A percentile compares a stretch with the other conserved stretches of the same genome.
Evolutionary conservation across 1,140 invertebrate species (phyloP).

Genomic region (Argopecten irradians): DNA sequence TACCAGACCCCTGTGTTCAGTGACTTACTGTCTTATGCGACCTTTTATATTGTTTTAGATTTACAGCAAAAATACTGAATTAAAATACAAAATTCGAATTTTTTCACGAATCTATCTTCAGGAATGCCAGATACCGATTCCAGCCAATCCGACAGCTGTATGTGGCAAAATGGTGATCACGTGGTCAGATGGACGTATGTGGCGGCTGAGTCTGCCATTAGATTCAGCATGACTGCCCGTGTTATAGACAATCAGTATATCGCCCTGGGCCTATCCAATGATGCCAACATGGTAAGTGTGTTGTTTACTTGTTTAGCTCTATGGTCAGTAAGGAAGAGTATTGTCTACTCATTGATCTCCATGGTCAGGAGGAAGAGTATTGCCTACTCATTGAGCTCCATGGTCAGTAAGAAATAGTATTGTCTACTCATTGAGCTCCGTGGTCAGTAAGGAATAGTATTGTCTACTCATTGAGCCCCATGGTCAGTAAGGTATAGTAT

Average conservation of each 20-base stretch:
- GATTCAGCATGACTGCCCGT: neutral
- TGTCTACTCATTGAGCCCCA: constrained; percentile 6
- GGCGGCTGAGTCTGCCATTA: neutral
- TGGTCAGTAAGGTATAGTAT: constrained; percentile 48
- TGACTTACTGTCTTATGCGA: neutral
- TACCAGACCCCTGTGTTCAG: neutral
- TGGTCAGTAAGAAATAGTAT: constrained; percentile 50
- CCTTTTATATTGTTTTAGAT: no score
- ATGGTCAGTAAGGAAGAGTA: constrained; percentile 54
- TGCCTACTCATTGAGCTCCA: neutral
- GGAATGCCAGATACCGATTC: neutral
- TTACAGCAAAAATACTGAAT: no score
- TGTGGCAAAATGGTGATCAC: neutral
- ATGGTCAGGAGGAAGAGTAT: constrained; percentile 53
- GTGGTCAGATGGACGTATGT: neutral
- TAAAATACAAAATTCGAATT: no score
- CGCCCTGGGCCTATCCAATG: neutral
- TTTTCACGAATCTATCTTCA: neutral
- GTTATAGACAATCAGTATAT: neutral
- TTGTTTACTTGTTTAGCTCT: no score
- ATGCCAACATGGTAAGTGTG: no score
- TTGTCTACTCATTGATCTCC: neutral
- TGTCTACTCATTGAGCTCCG: neutral
- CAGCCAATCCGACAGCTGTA: neutral
- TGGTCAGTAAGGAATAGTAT: constrained; percentile 48